Evolutionary conservation across 2,888 invertebrate genomes (phyloP).

Genomic region (Philereme vetulata): DNA sequence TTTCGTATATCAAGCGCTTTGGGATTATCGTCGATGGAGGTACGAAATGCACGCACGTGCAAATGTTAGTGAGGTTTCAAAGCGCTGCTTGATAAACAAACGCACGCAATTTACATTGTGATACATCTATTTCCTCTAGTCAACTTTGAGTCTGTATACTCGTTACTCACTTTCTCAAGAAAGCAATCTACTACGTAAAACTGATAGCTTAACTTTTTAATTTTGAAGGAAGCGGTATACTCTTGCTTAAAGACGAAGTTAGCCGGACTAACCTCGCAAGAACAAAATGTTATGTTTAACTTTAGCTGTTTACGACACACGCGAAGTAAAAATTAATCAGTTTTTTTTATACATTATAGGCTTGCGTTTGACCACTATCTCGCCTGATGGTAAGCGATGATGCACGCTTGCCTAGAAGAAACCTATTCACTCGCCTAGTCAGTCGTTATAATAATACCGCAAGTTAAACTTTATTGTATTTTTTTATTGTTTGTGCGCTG

Average conservation of each 20-base stretch:
- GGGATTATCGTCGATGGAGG: conserved; percentile 32
- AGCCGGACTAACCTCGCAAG: conserved; percentile 33
- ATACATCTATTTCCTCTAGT: not conserved
- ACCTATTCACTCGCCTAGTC: too few species aligned
- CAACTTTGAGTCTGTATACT: not conserved
- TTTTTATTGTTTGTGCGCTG: conserved; percentile 22
- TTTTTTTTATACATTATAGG: too few species aligned
- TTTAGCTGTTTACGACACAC: conserved; percentile 48
- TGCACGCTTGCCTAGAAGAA: too few species aligned
- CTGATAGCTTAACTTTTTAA: conserved; percentile 1
- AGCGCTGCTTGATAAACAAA: conserved; percentile 14
- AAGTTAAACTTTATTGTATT: conserved; percentile 38
- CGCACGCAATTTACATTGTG: not conserved
- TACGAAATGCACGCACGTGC: conserved; percentile 33
- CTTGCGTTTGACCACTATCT: too few species aligned
- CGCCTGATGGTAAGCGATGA: too few species aligned
- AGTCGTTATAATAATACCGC: too few species aligned
- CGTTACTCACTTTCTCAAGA: not conserved
- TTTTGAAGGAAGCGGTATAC: conserved; percentile 3
- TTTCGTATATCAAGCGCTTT: conserved; percentile 32
- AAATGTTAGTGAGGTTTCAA: conserved; percentile 33
- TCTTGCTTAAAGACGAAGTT: conserved; percentile 30
- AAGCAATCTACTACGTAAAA: not conserved
- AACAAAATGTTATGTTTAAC: conserved; percentile 46
- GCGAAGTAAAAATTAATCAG: conserved; percentile 50